These are phyloP conservation scores for Corbicula japonica DNA, from an alignment of 2,888 invertebrate genomes.

Conservation along the genomic window DNA sequence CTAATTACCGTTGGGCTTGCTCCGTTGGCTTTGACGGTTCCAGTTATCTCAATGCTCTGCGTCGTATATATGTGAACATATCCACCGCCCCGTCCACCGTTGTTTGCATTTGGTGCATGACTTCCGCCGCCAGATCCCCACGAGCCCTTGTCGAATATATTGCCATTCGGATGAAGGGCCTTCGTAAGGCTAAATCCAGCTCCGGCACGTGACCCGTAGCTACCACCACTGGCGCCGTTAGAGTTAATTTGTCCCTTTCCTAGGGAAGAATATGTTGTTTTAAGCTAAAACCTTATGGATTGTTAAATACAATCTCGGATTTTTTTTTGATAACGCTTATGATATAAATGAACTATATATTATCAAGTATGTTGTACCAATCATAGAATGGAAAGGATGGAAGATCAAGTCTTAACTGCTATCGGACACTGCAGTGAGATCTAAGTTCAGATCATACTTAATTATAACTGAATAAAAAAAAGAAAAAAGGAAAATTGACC, in stretches of 20 bases:
- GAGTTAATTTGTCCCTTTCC: conserved; percentile 48
- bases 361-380: too few relatives aligned
- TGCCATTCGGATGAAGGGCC: conserved; percentile 68
- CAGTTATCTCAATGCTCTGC: conserved; percentile 49
- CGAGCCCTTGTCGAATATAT: conserved; percentile 63
- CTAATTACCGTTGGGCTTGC: conserved; percentile 57
- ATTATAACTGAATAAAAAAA: too few relatives aligned
- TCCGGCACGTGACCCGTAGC: conserved; percentile 76
- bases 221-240: conserved; percentile 71
- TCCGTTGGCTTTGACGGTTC: conserved; percentile 62
- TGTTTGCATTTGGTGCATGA: conserved; percentile 25
- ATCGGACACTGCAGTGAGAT: too few relatives aligned
- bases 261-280: too few relatives aligned
- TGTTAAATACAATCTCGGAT: too few relatives aligned
- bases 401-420: too few relatives aligned
- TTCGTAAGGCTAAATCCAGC: conserved; percentile 48
- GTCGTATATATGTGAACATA: conserved; percentile 51
- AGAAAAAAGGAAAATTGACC: too few relatives aligned
- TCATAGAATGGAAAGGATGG: too few relatives aligned
- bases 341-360: too few relatives aligned
- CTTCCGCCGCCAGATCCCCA: conserved; percentile 79
- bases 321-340: too few relatives aligned
- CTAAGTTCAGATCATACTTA: too few relatives aligned
- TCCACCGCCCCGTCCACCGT: conserved; percentile 77
- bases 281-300: too few relatives aligned